phyloP scores from a whole-genome alignment of 2,113 vertebrate species.

The Micromys minutus region DNA sequence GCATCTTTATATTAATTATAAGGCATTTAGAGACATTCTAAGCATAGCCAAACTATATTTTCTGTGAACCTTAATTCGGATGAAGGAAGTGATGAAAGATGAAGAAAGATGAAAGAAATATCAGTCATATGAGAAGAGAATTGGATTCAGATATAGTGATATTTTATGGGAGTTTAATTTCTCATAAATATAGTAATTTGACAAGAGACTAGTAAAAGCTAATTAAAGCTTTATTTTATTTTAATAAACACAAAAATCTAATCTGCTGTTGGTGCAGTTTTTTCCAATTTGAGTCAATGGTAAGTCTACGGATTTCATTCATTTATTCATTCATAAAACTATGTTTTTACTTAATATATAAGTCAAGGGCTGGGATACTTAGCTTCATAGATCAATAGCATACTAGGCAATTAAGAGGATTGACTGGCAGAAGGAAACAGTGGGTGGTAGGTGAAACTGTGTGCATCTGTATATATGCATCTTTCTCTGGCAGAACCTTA shows the following conservation, averaged over 20 bases:
- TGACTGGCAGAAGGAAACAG: background rate
- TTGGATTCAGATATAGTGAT: slow-evolving; percentile 8
- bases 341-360: background rate
- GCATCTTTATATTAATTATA: background rate
- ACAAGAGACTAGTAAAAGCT: slow-evolving; percentile 24
- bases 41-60: background rate
- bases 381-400: background rate
- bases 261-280: background rate
- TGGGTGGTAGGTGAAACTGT: background rate
- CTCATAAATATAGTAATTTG: slow-evolving; percentile 11
- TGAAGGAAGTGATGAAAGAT: too few species aligned
- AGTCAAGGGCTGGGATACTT: background rate
- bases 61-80: background rate
- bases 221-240: slow-evolving; percentile 47
- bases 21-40: background rate
- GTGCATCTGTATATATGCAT: background rate
- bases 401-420: background rate
- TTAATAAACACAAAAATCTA: slow-evolving; percentile 41
- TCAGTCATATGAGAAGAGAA: background rate
- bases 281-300: background rate
- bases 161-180: slow-evolving; percentile 46
- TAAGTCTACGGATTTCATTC: background rate
- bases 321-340: background rate
- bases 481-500: background rate
- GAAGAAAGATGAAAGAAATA: slow-evolving; percentile 17